These are phyloP conservation scores for Phasianus colchicus DNA, from an alignment of 2,113 vertebrate genomes.

Conservation along the genomic window DNA sequence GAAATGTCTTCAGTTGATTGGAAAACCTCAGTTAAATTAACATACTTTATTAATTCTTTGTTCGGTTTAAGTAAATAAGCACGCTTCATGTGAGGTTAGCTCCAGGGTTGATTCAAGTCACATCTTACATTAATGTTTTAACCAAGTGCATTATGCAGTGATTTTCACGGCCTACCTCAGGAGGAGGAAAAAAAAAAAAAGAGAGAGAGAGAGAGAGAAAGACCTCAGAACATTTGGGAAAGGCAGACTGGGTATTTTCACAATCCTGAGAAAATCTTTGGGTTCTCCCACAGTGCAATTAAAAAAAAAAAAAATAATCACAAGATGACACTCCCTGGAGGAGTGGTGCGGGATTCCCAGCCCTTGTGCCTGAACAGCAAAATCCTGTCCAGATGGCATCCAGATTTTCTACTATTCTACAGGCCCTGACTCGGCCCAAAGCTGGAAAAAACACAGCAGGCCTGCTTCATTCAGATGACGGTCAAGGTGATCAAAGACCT, in stretches of 20 bases:
- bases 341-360: constrained; percentile 5
- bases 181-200: neutral
- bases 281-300: constrained; percentile 5
- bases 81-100: constrained; percentile 37
- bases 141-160: constrained; percentile 28
- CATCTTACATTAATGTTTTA: constrained; percentile 43
- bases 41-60: constrained; percentile 24
- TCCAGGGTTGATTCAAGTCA: constrained; percentile 45
- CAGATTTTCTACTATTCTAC: constrained; percentile 39
- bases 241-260: constrained; percentile 10
- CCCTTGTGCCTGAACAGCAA: neutral
- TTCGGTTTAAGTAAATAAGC: constrained; percentile 25
- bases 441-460: neutral
- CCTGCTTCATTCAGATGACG: neutral
- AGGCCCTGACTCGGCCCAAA: neutral
- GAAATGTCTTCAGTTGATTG: constrained; percentile 9
- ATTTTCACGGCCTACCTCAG: constrained; percentile 27
- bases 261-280: constrained; percentile 40
- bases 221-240: constrained; percentile 47
- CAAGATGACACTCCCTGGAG: neutral
- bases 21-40: constrained; percentile 42
- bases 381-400: constrained; percentile 11
- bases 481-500: neutral
- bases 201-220: neutral
- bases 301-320: neutral